These are phyloP conservation scores for Netelia inedita DNA, from an alignment of 2,888 invertebrate genomes.

Conservation along the genomic window DNA sequence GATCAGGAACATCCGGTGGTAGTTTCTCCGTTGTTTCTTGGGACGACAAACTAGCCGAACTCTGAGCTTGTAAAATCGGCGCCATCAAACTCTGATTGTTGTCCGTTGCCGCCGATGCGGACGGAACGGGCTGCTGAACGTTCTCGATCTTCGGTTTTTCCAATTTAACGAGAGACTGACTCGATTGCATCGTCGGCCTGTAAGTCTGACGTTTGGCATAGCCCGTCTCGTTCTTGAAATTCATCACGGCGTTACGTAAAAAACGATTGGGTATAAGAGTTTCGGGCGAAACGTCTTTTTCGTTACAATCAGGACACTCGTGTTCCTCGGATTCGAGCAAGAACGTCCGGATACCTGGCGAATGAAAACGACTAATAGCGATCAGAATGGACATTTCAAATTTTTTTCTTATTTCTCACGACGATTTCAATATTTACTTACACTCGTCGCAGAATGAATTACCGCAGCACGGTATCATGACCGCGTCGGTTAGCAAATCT, in stretches of 20 bases:
- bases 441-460: constrained; percentile 99
- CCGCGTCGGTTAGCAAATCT: constrained; percentile 97
- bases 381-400: not conserved
- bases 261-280: constrained; percentile 97
- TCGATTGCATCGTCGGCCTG: constrained; percentile 69
- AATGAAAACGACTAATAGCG: constrained; percentile 15
- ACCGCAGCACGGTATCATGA: constrained; percentile 99
- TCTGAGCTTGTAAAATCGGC: not conserved
- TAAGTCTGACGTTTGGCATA: constrained; percentile 88
- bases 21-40: constrained; percentile 37
- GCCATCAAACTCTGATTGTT: constrained; percentile 7
- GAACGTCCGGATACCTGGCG: constrained; percentile 93
- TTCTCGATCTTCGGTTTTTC: constrained; percentile 64
- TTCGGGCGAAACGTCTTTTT: constrained; percentile 96
- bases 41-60: not conserved
- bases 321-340: constrained; percentile 97
- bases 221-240: constrained; percentile 96
- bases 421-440: constrained; percentile 85
- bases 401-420: constrained; percentile 1
- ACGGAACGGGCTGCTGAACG: not conserved
- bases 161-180: constrained; percentile 47
- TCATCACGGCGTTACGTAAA: constrained; percentile 94
- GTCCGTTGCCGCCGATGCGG: constrained; percentile 32
- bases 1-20: constrained; percentile 19
- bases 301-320: constrained; percentile 97